Conservation (phyloP, 2,888 invertebrate species). For the Caradrina kadenii region DNA sequence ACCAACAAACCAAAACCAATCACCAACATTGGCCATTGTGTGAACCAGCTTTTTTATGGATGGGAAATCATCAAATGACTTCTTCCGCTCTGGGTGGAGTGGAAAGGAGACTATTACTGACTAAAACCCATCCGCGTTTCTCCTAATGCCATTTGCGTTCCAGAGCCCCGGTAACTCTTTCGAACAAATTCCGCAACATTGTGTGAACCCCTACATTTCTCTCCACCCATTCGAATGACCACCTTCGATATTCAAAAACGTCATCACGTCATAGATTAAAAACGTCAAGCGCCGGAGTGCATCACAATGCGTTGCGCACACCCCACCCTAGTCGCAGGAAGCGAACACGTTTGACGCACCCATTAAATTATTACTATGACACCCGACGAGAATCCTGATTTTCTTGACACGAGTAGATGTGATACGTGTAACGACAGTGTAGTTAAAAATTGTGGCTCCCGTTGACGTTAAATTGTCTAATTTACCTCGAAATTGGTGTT, state of each 20-base stretch:
- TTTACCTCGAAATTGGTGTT: conserved; percentile 62
- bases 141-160: no score
- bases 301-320: conserved; percentile 61
- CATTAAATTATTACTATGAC: conserved; percentile 70
- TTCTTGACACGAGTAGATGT: conserved; percentile 58
- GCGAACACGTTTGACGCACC: conserved; percentile 60
- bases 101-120: no score
- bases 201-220: conserved; percentile 2
- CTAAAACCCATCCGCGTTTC: no score
- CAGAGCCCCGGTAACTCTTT: no score
- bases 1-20: conserved; percentile 17
- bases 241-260: conserved; percentile 57
- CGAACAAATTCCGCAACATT: no score
- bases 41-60: no score
- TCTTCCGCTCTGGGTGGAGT: no score
- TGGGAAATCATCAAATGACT: no score
- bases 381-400: conserved; percentile 58
- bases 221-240: conserved; percentile 23
- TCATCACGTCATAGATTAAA: conserved; percentile 60
- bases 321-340: conserved; percentile 72
- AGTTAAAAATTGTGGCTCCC: conserved; percentile 63
- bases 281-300: conserved; percentile 55
- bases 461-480: conserved; percentile 62
- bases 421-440: conserved; percentile 62
- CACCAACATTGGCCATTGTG: conserved; percentile 39